These are phyloP conservation scores for Crotalus horridus DNA, from an alignment of 2,113 vertebrate genomes.

Conservation along the genomic window DNA sequence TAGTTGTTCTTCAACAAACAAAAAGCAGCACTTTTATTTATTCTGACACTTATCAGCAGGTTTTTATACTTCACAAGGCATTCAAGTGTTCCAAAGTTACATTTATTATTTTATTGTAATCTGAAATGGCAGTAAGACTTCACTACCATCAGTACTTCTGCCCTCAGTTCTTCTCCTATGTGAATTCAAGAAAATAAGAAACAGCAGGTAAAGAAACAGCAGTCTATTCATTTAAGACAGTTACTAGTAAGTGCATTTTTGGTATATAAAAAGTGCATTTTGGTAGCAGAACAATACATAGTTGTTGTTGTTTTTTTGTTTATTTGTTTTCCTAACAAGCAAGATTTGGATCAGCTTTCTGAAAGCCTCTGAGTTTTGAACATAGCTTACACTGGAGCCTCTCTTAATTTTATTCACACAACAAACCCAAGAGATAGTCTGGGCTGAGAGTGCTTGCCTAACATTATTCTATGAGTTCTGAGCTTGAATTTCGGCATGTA, in stretches of 20 bases:
- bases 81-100: accelerated
- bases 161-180: background rate
- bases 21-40: background rate
- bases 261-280: background rate
- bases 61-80: background rate
- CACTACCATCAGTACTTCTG: background rate
- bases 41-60: background rate
- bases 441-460: background rate
- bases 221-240: background rate
- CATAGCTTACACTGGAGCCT: background rate
- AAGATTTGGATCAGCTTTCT: background rate
- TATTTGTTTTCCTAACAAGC: background rate
- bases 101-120: background rate
- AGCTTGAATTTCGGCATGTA: background rate
- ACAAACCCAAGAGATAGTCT: background rate
- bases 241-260: background rate
- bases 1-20: background rate
- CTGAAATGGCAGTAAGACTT: background rate
- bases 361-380: background rate
- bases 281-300: background rate
- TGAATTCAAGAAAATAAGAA: background rate
- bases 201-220: background rate
- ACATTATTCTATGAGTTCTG: background rate
- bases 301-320: too few relatives aligned
- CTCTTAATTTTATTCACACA: background rate